A percentile compares a stretch with the other conserved stretches of the same genome.
Conservation (phyloP, 53 echinoderm and acorn worm genomes). For the Actinopyga echinites region DNA sequence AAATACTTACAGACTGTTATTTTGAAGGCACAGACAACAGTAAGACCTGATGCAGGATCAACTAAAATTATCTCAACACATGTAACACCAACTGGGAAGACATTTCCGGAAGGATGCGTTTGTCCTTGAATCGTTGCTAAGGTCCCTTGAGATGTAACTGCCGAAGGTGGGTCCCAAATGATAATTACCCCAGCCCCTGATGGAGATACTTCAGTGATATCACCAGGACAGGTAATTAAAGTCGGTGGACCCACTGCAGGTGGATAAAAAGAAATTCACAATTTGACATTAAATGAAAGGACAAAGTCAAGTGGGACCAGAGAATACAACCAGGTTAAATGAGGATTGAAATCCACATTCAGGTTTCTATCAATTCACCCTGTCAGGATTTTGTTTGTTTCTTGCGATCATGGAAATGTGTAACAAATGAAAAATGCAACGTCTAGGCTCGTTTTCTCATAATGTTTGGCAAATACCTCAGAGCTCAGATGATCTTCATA, state of each 20-base stretch:
- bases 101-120: neutral
- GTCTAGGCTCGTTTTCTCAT: too few species aligned
- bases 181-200: slow-evolving; percentile 5
- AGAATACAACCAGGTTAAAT: too few species aligned
- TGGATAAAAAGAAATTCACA: neutral
- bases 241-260: slow-evolving; percentile 36
- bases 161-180: neutral
- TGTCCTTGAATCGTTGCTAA: neutral
- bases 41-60: slow-evolving; percentile 40
- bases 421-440: too few species aligned
- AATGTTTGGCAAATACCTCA: too few species aligned
- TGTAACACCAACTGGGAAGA: slow-evolving; percentile 36
- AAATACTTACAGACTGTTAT: slow-evolving; percentile 48
- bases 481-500: too few species aligned
- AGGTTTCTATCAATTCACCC: too few species aligned
- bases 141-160: slow-evolving; percentile 32
- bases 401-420: too few species aligned
- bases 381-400: too few species aligned
- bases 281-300: too few species aligned
- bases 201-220: slow-evolving; percentile 31
- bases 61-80: slow-evolving; percentile 46
- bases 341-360: too few species aligned
- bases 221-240: slow-evolving; percentile 44
- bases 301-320: neutral
- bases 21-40: slow-evolving; percentile 38